Percentiles rank a stretch among this genome's conserved stretches.
Evolutionary conservation across 30 jellyfish, hydroid and myxozoan genomes (phyloP).

Genomic region (Aurelia sp.): DNA sequence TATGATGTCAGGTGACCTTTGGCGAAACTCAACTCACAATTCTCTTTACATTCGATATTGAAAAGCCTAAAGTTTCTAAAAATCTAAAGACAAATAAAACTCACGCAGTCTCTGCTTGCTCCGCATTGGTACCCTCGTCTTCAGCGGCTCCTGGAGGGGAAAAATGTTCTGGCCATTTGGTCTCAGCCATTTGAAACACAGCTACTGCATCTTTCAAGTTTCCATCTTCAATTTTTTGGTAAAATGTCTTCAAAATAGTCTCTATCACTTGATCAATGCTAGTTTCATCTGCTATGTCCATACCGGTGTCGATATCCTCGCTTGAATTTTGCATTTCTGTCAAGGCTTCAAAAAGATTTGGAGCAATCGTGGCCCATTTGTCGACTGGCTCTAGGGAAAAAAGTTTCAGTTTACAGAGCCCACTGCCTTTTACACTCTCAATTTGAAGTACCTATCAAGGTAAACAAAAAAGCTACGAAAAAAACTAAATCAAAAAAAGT

Average conservation of each 20-base stretch:
- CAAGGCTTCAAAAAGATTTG: conserved; percentile 40
- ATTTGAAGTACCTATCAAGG: too few relatives aligned
- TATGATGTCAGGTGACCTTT: too few relatives aligned
- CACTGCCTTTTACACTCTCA: too few relatives aligned
- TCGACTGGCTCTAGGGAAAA: not conserved
- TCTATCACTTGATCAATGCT: conserved; percentile 62
- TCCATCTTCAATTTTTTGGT: conserved; percentile 44
- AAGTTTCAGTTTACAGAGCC: too few relatives aligned
- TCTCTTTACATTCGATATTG: too few relatives aligned
- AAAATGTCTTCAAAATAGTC: conserved; percentile 24
- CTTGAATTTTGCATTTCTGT: conserved; percentile 11
- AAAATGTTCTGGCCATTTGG: conserved; percentile 44
- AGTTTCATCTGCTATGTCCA: conserved; percentile 56
- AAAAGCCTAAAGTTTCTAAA: too few relatives aligned
- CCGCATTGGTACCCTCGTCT: conserved; percentile 9
- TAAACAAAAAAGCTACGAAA: too few relatives aligned
- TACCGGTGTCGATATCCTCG: conserved; percentile 17
- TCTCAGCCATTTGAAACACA: conserved; percentile 41
- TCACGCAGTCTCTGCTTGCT: not conserved
- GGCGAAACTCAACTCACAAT: too few relatives aligned
- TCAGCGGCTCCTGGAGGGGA: conserved; percentile 30
- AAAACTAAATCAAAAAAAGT: too few relatives aligned
- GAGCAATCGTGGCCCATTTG: conserved; percentile 65
- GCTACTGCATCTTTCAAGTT: conserved; percentile 60
- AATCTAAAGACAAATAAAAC: too few relatives aligned